phyloP scores from a whole-genome alignment of 2,113 vertebrate genomes.

The Cisticola juncidis region DNA sequence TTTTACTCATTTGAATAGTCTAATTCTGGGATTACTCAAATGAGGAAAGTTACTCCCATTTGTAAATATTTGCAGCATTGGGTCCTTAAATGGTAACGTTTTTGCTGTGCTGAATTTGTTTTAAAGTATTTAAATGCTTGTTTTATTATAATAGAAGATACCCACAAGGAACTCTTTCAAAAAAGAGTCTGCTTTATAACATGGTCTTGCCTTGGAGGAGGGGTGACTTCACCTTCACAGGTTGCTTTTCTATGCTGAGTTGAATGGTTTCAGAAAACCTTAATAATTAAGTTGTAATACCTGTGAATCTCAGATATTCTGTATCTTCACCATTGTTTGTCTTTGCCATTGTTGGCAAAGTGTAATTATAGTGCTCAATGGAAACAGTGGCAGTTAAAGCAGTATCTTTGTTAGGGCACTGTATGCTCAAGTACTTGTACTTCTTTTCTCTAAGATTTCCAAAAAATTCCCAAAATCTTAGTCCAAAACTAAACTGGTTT shows the following conservation, averaged over 20 bases:
- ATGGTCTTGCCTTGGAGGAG: neutral
- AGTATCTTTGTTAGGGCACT: neutral
- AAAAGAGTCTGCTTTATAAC: neutral
- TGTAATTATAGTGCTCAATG: neutral
- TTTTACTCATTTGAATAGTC: slow-evolving; percentile 37
- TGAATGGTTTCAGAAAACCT: neutral
- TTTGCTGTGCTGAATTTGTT: slow-evolving; percentile 29
- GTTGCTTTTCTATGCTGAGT: neutral
- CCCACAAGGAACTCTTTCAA: neutral
- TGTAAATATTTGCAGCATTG: slow-evolving; percentile 23
- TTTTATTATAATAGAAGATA: neutral
- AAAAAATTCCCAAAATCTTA: neutral
- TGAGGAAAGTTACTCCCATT: slow-evolving; percentile 15
- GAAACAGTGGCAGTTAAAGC: neutral
- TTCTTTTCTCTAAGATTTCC: neutral
- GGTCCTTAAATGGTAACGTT: slow-evolving; percentile 36
- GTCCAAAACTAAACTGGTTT: neutral
- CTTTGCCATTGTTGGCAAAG: neutral
- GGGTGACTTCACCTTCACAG: neutral
- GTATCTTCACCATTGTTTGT: neutral
- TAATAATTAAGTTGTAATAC: neutral
- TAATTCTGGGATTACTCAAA: slow-evolving; percentile 33
- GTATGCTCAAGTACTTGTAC: neutral
- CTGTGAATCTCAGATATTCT: neutral
- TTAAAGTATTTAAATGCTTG: neutral